phyloP scores from a whole-genome alignment of 2,113 vertebrate genomes.

The Buteo buteo region DNA sequence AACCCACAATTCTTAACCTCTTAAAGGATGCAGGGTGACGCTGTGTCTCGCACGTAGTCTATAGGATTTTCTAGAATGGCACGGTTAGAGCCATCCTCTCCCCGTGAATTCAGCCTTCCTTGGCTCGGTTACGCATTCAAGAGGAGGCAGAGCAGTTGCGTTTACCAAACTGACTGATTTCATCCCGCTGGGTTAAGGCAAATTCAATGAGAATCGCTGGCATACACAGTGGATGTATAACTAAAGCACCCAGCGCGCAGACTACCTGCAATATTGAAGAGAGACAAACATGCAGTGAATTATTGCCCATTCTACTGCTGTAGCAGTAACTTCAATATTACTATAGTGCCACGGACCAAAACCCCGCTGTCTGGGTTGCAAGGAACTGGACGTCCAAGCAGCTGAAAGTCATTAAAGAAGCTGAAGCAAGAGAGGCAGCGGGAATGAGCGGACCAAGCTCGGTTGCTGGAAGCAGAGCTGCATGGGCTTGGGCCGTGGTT shows the following conservation, averaged over 20 bases:
- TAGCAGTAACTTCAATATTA: background rate
- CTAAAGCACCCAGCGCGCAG: accelerated
- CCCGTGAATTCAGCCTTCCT: background rate
- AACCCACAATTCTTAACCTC: accelerated
- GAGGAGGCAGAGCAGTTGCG: background rate
- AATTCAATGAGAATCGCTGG: accelerated
- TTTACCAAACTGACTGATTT: background rate
- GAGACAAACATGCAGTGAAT: too few relatives aligned
- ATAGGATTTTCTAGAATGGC: accelerated
- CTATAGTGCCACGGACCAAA: background rate
- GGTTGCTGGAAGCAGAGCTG: background rate
- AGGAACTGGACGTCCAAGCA: background rate
- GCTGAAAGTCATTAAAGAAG: background rate
- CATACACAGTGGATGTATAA: accelerated
- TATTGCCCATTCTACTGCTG: accelerated
- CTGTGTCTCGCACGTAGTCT: accelerated
- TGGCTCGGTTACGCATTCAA: accelerated
- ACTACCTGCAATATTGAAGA: accelerated
- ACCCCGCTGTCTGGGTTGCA: accelerated
- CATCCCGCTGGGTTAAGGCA: background rate
- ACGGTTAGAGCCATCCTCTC: accelerated
- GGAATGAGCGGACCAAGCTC: background rate
- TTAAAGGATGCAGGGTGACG: accelerated
- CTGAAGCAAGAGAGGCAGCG: background rate
- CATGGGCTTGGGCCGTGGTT: background rate